A percentile compares a stretch with the other conserved stretches of the same genome.
phyloP scores from a whole-genome alignment of 1,140 invertebrate species.

The Diorhabda elongata region DNA sequence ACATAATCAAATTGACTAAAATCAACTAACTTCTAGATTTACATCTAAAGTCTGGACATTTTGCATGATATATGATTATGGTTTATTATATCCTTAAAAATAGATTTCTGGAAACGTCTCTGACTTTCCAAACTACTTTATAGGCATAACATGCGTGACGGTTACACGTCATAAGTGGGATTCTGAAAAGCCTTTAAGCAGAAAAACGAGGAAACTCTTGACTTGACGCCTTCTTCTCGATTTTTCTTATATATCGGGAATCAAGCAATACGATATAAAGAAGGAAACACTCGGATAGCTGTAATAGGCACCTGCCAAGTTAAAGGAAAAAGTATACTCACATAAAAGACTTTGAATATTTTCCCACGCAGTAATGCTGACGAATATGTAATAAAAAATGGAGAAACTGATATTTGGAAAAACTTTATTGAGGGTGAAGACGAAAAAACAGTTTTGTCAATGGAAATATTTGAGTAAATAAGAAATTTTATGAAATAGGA shows the following conservation, averaged over 20 bases:
- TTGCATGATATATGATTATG: no score
- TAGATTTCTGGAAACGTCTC: neutral
- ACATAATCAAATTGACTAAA: no score
- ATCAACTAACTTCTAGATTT: no score
- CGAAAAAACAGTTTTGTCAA: neutral
- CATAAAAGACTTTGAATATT: conserved; percentile 3
- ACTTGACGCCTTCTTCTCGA: conserved; percentile 1
- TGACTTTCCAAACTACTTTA: neutral
- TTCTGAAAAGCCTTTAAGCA: neutral
- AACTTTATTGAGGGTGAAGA: neutral
- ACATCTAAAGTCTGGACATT: no score
- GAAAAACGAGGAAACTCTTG: conserved; percentile 1
- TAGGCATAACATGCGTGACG: conserved; percentile 1
- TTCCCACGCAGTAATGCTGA: neutral
- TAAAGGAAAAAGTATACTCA: neutral
- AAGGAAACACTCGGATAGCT: neutral
- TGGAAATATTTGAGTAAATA: neutral
- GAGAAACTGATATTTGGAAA: neutral
- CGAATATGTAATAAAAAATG: neutral
- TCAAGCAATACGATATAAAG: neutral
- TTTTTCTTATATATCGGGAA: neutral
- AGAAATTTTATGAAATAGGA: neutral
- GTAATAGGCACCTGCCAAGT: conserved; percentile 1
- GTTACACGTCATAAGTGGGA: neutral
- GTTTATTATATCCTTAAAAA: no score